Base-by-base conservation (phyloP, 2,113 vertebrate species). In the Elaphurus davidianus region DNA sequence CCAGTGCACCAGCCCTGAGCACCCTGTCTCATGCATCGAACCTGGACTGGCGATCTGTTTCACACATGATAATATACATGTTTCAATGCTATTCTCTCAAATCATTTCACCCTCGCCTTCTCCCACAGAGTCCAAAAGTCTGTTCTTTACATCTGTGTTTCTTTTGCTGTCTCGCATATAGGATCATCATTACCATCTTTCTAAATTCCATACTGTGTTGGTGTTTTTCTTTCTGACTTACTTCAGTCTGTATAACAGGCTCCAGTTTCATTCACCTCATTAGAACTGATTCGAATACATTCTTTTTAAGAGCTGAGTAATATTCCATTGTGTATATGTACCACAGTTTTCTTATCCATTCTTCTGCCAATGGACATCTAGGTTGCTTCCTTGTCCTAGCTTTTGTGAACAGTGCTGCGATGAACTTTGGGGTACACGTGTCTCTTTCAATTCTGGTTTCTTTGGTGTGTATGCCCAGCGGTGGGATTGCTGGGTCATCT, bases 391-490 rank as follows among this genome's bases (percentile, higher is more conserved):
- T 11, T 36, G 64, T 71, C 17, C n/a, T 71, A 9, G 64, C 64
- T 71, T 21, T 21, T 36, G 10, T 71, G 21, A 71, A 71, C 64
- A 71, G n/a, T 71, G 9, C 17, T 21, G 64, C 5, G 4, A 36
- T 71, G 17, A 71, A 71, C 64, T 3, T 21, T 71, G n/a, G 64
- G 64, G 17, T 71, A 11, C 10, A 71, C 0, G 9, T 71, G 17
- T 71, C 64, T 71, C n/a, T 71, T 71, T 71, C 64, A 71, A 11
- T 36, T 36, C 64, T 71, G 17, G 2, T 71, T 71, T 36, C 64
- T n/a, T 71, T 0, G 0, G n/a, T 71, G n/a, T 36, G 9, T 71
- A 36, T 71, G 19, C 19, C n/a, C 17, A 36, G 2, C 9, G 11
- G 19, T 71, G 19, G 9, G n/a, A 71, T 71, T 71, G n/a, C 17